These are phyloP conservation scores for Drosophila incognita DNA, from an alignment of 2,888 invertebrate species.

Conservation along the genomic window DNA sequence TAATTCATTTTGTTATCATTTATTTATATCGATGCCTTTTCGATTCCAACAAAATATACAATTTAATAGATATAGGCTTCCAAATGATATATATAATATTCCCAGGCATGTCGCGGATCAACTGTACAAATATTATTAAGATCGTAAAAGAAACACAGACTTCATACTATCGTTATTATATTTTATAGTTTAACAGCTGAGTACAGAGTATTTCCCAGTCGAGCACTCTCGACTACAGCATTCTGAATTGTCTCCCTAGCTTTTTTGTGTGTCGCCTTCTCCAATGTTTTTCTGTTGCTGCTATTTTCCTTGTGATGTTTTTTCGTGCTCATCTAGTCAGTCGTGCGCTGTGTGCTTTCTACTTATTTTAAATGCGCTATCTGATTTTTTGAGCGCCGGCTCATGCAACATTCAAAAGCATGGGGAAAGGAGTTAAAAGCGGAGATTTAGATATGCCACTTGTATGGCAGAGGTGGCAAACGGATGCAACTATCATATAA, in stretches of 20 bases:
- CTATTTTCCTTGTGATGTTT: constrained; percentile 10
- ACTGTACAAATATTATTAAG: neutral
- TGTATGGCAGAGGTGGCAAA: neutral
- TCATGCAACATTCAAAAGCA: constrained; percentile 74
- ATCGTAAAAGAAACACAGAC: no score
- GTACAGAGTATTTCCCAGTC: neutral
- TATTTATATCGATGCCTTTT: neutral
- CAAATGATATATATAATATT: no score
- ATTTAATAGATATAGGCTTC: no score
- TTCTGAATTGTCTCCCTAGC: neutral
- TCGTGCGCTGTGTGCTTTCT: constrained; percentile 74
- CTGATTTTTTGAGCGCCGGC: constrained; percentile 67
- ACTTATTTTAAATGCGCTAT: constrained; percentile 78
- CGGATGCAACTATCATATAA: constrained; percentile 44
- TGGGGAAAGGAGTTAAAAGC: constrained; percentile 65
- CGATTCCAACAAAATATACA: neutral
- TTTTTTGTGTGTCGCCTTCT: constrained; percentile 59
- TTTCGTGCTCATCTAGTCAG: constrained; percentile 65
- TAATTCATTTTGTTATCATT: neutral
- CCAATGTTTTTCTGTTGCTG: constrained; percentile 44
- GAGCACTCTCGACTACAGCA: neutral
- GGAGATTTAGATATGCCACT: constrained; percentile 54
- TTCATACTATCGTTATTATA: neutral
- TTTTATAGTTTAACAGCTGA: neutral
- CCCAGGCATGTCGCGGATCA: neutral